Conservation (phyloP, 2,113 vertebrate species). For the Tilapia sparmanii region DNA sequence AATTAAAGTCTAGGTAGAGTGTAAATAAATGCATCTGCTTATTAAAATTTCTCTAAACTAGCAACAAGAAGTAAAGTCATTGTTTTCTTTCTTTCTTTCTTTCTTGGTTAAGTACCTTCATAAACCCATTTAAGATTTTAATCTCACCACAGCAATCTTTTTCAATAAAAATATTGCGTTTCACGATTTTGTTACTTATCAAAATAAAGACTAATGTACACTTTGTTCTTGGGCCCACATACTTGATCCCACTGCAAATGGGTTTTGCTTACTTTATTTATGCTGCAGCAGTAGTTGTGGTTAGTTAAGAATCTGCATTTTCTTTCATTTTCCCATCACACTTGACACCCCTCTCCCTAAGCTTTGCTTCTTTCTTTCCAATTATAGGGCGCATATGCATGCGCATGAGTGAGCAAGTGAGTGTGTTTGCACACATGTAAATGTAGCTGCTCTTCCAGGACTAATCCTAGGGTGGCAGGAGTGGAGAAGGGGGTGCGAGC, state of each 20-base stretch:
- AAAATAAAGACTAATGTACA: neutral
- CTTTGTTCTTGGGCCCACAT: neutral
- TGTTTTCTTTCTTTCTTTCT: neutral
- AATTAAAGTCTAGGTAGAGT: neutral
- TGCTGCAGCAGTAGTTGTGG: neutral
- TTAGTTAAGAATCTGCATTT: neutral
- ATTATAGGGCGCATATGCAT: neutral
- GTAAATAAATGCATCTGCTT: neutral
- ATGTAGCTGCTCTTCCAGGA: slow-evolving; percentile 36
- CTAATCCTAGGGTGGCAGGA: slow-evolving; percentile 53
- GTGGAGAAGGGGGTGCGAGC: slow-evolving; percentile 46
- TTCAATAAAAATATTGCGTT: neutral
- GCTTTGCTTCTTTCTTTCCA: neutral
- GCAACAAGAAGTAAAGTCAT: neutral
- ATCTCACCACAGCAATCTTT: neutral
- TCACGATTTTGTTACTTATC: neutral
- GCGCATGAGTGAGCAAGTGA: neutral
- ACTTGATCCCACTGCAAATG: neutral
- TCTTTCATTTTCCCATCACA: neutral
- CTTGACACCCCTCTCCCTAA: neutral
- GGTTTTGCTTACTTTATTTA: neutral
- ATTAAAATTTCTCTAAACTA: neutral
- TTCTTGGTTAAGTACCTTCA: neutral
- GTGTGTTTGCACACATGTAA: slow-evolving; percentile 8
- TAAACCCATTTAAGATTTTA: neutral